phyloP scores from a whole-genome alignment of 2,888 invertebrate species.

The Pycnomerus fuliginosus region DNA sequence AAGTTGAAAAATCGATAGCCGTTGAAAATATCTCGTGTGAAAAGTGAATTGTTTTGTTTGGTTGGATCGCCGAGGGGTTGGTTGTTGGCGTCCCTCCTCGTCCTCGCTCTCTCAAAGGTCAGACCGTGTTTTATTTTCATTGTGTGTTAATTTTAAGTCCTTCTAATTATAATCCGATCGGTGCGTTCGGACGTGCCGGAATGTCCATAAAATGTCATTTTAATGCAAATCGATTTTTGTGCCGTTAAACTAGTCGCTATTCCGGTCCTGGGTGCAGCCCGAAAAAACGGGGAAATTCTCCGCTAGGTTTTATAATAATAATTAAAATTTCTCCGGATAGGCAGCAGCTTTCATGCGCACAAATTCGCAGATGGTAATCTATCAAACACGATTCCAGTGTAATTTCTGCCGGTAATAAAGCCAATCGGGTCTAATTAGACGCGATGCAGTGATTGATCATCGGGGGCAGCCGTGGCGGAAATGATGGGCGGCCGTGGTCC shows the following conservation, averaged over 20 bases:
- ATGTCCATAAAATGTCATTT: constrained; percentile 6
- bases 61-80: not conserved
- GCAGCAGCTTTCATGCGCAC: too few relatives aligned
- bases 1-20: too few relatives aligned
- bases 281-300: too few relatives aligned
- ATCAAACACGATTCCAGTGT: too few relatives aligned
- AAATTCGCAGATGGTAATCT: too few relatives aligned
- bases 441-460: constrained; percentile 7
- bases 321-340: too few relatives aligned
- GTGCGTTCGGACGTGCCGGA: constrained; percentile 2
- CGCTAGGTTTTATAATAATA: too few relatives aligned
- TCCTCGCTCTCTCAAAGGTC: not conserved
- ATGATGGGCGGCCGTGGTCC: constrained; percentile 13
- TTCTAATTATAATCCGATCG: not conserved
- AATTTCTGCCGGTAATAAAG: too few relatives aligned
- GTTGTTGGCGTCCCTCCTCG: constrained; percentile 1
- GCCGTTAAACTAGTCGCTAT: constrained; percentile 7
- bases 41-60: not conserved
- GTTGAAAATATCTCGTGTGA: too few relatives aligned
- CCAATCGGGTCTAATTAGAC: constrained; percentile 1
- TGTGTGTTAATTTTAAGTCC: not conserved
- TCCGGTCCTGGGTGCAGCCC: constrained; percentile 1
- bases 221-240: constrained; percentile 5
- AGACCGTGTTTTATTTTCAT: not conserved
- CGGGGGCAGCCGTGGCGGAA: constrained; percentile 9